These are phyloP conservation scores for Dermochelys coriacea DNA, from an alignment of 2,797 vertebrate genomes.

Conservation along the genomic window DNA sequence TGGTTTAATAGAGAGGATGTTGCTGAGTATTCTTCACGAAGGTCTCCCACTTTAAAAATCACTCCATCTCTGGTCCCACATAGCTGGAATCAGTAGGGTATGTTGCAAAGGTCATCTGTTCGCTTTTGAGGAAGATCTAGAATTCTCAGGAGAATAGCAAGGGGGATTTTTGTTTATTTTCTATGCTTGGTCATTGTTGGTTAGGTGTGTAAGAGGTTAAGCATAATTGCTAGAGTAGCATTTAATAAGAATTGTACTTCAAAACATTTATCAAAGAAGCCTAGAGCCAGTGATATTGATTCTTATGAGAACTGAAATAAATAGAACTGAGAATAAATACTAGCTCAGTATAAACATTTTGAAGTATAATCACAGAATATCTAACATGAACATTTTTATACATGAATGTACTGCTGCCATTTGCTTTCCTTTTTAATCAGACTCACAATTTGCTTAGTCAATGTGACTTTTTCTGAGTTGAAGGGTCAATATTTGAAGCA, in stretches of 20 bases:
- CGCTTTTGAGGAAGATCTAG: not conserved
- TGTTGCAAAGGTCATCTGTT: not conserved
- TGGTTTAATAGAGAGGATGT: not conserved
- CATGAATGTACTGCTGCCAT: rapidly evolving
- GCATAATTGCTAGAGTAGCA: not conserved
- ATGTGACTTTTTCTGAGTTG: not conserved
- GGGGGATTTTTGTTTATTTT: not conserved
- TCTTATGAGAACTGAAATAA: not conserved
- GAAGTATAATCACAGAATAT: not conserved
- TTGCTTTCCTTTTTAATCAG: not conserved
- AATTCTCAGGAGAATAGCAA: not conserved
- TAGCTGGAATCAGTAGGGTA: not conserved
- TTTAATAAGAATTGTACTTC: not conserved
- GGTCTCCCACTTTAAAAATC: not conserved
- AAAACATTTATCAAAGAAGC: not conserved
- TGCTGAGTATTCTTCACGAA: not conserved
- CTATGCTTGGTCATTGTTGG: not conserved
- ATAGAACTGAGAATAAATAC: not conserved
- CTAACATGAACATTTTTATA: not conserved
- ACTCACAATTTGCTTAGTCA: not conserved
- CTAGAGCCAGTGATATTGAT: not conserved
- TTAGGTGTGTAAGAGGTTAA: not conserved
- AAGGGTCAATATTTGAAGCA: conserved; percentile 23
- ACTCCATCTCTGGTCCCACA: not conserved
- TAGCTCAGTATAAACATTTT: not conserved